Percentiles rank a stretch among this genome's conserved stretches.
These are phyloP conservation scores for Crypturellus tataupa DNA, from an alignment of 2,797 vertebrate genomes.

Conservation along the genomic window DNA sequence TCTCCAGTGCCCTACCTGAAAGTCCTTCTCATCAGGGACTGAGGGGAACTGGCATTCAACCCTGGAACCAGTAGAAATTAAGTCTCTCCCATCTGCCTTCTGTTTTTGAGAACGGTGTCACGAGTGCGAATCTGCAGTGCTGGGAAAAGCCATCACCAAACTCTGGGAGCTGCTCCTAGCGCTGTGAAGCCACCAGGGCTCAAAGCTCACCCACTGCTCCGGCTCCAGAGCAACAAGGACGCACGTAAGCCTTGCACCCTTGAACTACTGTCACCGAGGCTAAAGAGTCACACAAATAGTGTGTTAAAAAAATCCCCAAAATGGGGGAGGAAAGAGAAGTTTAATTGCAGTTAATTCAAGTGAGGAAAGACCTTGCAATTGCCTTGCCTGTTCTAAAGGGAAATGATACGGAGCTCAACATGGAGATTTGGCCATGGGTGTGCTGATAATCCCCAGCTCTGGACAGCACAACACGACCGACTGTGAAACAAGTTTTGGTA, in stretches of 20 bases:
- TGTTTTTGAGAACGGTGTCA: not conserved
- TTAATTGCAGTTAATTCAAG: not conserved
- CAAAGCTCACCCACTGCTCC: not conserved
- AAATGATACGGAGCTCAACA: not conserved
- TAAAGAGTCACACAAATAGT: not conserved
- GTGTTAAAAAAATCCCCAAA: not conserved
- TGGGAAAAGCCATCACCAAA: not conserved
- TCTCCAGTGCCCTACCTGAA: not conserved
- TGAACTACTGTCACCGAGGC: too few species aligned
- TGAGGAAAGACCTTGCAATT: not conserved
- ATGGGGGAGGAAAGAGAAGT: not conserved
- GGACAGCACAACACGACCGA: not conserved
- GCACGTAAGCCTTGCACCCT: rapidly evolving
- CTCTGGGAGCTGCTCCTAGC: not conserved
- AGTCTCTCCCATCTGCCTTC: not conserved
- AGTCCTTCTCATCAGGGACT: not conserved
- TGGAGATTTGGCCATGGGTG: not conserved
- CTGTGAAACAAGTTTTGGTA: not conserved
- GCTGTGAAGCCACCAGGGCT: not conserved
- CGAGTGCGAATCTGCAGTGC: not conserved
- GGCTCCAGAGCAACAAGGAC: not conserved
- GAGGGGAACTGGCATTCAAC: not conserved
- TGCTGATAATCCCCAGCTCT: not conserved
- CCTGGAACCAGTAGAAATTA: rapidly evolving
- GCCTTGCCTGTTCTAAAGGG: rapidly evolving